Evolutionary conservation across 2,888 invertebrate genomes (phyloP).

Genomic region (Busseola fusca): DNA sequence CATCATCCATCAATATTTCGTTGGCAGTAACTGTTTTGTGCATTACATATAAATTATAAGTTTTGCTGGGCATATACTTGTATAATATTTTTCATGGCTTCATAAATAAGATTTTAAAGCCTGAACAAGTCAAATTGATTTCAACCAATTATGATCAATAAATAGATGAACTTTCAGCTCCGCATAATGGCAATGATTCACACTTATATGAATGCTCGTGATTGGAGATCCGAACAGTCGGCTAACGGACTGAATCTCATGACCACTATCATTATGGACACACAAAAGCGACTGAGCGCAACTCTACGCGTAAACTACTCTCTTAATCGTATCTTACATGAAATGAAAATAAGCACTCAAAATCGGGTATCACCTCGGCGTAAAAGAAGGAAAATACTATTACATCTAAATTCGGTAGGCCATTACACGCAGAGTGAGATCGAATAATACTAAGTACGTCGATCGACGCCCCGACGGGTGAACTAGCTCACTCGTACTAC

Average conservation of each 20-base stretch:
- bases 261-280: constrained; percentile 47
- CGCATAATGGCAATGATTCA: constrained; percentile 47
- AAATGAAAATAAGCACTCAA: constrained; percentile 53
- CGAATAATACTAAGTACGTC: constrained; percentile 52
- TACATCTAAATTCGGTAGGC: constrained; percentile 60
- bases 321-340: constrained; percentile 31
- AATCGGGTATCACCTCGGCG: constrained; percentile 48
- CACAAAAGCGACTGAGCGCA: constrained; percentile 58
- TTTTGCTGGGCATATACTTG: constrained; percentile 23
- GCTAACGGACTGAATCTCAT: constrained; percentile 29
- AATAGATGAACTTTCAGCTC: constrained; percentile 53
- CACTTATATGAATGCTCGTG: constrained; percentile 42
- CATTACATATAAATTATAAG: constrained; percentile 42
- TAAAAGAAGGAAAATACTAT: constrained; percentile 48
- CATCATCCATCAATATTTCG: constrained; percentile 57
- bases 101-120: constrained; percentile 31
- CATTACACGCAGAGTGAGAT: constrained; percentile 55
- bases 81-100: constrained; percentile 24
- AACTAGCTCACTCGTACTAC: neutral
- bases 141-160: constrained; percentile 36
- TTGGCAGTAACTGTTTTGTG: constrained; percentile 58
- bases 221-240: constrained; percentile 37
- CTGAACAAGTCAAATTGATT: constrained; percentile 25
- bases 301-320: constrained; percentile 51
- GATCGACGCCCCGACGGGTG: constrained; percentile 25